These are phyloP conservation scores for Mesocentrotus franciscanus DNA, from an alignment of 53 echinoderm and acorn worm genomes.

Conservation along the genomic window DNA sequence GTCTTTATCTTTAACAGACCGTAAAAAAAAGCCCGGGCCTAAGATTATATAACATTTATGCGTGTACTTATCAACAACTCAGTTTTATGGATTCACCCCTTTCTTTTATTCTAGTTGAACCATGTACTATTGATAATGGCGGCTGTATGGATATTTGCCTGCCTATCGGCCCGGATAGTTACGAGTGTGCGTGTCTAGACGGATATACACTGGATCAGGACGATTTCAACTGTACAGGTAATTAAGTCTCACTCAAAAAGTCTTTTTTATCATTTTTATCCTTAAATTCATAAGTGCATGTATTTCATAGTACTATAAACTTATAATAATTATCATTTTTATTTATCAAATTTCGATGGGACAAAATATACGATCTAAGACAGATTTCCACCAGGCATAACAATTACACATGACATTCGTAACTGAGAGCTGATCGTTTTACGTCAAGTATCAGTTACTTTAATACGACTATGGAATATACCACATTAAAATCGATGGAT, in stretches of 20 bases:
- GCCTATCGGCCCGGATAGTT: constrained; percentile 60
- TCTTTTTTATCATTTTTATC: not conserved
- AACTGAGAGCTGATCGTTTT: not conserved
- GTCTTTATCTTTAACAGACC: too few species aligned
- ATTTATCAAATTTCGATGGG: not conserved
- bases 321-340: not conserved
- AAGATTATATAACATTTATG: too few species aligned
- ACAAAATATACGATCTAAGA: not conserved
- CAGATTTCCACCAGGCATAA: not conserved
- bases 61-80: not conserved
- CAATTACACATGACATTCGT: not conserved
- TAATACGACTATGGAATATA: too few species aligned
- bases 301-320: not conserved
- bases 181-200: constrained; percentile 83
- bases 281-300: not conserved
- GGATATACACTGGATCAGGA: constrained; percentile 73
- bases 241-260: not conserved
- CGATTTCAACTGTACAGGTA: constrained; percentile 79
- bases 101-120: constrained; percentile 21
- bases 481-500: too few species aligned
- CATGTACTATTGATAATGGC: constrained; percentile 72
- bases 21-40: too few species aligned
- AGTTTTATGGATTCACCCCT: not conserved
- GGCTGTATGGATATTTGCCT: constrained; percentile 90
- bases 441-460: not conserved